Percentiles rank a stretch among this genome's conserved stretches.
phyloP scores from a whole-genome alignment of 53 echinoderm and acorn worm genomes.

The Patiria pectinifera region DNA sequence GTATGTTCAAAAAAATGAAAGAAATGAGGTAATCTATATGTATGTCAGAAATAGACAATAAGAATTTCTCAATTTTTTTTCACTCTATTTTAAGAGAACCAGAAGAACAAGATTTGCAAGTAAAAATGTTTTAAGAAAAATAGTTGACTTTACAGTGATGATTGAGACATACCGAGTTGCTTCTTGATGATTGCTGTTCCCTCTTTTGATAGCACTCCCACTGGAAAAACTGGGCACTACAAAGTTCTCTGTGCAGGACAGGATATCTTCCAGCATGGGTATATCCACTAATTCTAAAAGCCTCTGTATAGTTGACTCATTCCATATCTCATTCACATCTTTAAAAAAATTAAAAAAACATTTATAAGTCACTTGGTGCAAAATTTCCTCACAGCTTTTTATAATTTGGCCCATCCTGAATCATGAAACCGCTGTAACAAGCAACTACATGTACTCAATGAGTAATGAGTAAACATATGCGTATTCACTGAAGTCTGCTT shows the following conservation, averaged over 20 bases:
- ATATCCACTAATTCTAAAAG: conserved; percentile 86
- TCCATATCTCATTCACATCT: conserved; percentile 86
- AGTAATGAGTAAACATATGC: no score
- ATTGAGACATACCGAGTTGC: conserved; percentile 18
- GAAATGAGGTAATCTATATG: no score
- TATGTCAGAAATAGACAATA: no score
- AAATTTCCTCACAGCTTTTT: neutral
- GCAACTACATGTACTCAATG: no score
- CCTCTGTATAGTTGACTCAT: conserved; percentile 86
- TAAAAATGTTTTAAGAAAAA: neutral
- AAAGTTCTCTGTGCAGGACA: conserved; percentile 78
- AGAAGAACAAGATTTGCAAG: neutral
- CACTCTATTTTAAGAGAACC: neutral
- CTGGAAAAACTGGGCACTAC: neutral
- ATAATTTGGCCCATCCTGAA: neutral
- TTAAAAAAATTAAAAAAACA: neutral
- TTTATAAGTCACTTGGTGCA: neutral
- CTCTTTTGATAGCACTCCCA: conserved; percentile 27
- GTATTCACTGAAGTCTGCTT: no score
- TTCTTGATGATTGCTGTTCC: conserved; percentile 46
- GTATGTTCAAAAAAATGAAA: no score
- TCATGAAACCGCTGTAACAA: neutral
- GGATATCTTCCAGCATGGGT: conserved; percentile 83
- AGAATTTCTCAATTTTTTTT: no score
- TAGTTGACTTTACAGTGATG: neutral